phyloP scores from a whole-genome alignment of 2,113 vertebrate species.

The Lepus timidus region DNA sequence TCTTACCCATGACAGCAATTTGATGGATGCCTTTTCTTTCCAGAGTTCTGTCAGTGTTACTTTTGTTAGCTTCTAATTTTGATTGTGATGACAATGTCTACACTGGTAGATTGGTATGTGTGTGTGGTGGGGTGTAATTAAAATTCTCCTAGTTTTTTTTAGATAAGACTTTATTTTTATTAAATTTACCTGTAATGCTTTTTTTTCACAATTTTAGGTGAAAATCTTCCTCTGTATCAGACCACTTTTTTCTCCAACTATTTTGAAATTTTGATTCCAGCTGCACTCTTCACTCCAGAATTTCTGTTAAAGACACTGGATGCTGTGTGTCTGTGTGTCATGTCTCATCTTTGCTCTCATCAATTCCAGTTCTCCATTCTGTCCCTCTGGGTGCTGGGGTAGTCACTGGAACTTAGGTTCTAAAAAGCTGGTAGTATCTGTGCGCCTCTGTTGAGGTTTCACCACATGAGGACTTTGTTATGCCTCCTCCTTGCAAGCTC shows the following conservation, averaged over 20 bases:
- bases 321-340: rapidly evolving
- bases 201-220: background rate
- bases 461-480: rapidly evolving
- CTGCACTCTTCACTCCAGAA: background rate
- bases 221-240: background rate
- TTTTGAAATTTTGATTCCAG: background rate
- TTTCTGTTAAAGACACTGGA: background rate
- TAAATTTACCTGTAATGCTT: background rate
- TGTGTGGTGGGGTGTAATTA: background rate
- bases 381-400: background rate
- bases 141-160: background rate
- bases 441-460: background rate
- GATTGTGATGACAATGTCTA: background rate
- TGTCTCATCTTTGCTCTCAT: background rate
- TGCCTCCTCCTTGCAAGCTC: background rate
- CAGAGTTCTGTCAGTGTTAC: background rate
- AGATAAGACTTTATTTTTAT: background rate
- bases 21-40: background rate
- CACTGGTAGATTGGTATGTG: too few species aligned
- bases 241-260: background rate
- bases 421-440: background rate
- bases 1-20: background rate
- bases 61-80: background rate
- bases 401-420: background rate
- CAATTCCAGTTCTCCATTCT: background rate